Base-by-base conservation (phyloP, 1,140 invertebrate species). In the Apis cerana region DNA sequence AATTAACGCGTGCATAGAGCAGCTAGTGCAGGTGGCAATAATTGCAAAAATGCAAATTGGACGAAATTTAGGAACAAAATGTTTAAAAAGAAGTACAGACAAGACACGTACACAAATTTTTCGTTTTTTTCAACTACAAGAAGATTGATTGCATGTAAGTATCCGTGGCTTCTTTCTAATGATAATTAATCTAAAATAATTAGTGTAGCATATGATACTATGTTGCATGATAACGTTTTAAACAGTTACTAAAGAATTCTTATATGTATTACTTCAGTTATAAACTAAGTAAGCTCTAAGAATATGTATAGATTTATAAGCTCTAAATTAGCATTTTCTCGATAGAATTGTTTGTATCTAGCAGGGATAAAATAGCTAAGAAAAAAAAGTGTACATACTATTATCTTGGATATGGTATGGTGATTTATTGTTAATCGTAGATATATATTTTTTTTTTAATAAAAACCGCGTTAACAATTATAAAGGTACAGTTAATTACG, bases 361-460 rank as follows among this genome's bases (percentile, higher is more conserved):
- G 68, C 64, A 74, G 72, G 62, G 58, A 83, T 75, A 68, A 79
- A 88, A 65, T 91, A 90, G 85, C 59, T 54, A 75, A 71, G 72
- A 71, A 72, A 76, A 33, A 52, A 67, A 76, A 78, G 3, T 94
- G 92, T 92, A 94, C 86, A 93, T 93, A 93, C 90, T 92, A 91
- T 92, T 90, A 90, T 80, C 86, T 91, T 91, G 86, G 85, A 92
- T 88, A 89, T 90, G 88, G 85, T 92, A 93, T 90, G 88, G 88
- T 90, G 90, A 80, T 93, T 93, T 90, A 92, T 86, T 93, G 92
- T 94, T 93, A 90, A 92, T 90, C 85, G 87, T 94, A 93, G 89
- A 92, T 92, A 91, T 23, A 61, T n/a, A n/a, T 33, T 67, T 74
- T 91, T 92, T 80, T 84, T 84, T 93, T 92, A n/a, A n/a, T 93